A percentile compares a stretch with the other conserved stretches of the same genome.
phyloP scores from a whole-genome alignment of 1,140 invertebrate genomes.

The Heliconius melpomene region DNA sequence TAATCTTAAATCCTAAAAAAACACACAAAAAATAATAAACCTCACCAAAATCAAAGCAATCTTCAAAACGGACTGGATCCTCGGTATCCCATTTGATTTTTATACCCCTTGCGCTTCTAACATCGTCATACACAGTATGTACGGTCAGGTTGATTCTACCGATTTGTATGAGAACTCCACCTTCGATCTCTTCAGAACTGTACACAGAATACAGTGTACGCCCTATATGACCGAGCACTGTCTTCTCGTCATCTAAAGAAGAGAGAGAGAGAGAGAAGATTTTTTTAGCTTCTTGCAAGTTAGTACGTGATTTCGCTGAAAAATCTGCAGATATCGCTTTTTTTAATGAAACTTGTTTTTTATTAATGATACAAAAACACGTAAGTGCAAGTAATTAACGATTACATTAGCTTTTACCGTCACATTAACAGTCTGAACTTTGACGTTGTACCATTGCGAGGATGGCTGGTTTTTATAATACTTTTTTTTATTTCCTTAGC shows the following conservation, averaged over 20 bases:
- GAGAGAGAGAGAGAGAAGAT: too few relatives aligned
- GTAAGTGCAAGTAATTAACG: too few relatives aligned
- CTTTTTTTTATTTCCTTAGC: too few relatives aligned
- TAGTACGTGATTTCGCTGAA: too few relatives aligned
- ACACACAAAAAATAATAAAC: background rate
- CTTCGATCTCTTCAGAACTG: slow-evolving; percentile 53
- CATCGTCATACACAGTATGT: slow-evolving; percentile 52
- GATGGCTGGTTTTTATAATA: too few relatives aligned
- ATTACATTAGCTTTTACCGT: too few relatives aligned
- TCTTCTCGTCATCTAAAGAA: slow-evolving; percentile 49
- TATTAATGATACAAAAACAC: too few relatives aligned
- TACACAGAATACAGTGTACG: slow-evolving; percentile 54
- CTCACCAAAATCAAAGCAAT: slow-evolving; percentile 74
- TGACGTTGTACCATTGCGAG: too few relatives aligned
- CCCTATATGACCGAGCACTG: slow-evolving; percentile 60
- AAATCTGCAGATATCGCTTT: too few relatives aligned
- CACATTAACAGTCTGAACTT: too few relatives aligned
- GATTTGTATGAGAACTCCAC: slow-evolving; percentile 53
- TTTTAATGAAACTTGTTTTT: too few relatives aligned
- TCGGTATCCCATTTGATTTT: slow-evolving; percentile 66
- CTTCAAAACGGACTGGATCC: slow-evolving; percentile 57
- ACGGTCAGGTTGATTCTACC: slow-evolving; percentile 57
- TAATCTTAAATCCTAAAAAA: background rate
- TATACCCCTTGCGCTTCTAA: slow-evolving; percentile 56
- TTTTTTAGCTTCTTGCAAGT: too few relatives aligned